Evolutionary conservation across 2,113 vertebrate genomes (phyloP).

Genomic region (Elachura formosa): DNA sequence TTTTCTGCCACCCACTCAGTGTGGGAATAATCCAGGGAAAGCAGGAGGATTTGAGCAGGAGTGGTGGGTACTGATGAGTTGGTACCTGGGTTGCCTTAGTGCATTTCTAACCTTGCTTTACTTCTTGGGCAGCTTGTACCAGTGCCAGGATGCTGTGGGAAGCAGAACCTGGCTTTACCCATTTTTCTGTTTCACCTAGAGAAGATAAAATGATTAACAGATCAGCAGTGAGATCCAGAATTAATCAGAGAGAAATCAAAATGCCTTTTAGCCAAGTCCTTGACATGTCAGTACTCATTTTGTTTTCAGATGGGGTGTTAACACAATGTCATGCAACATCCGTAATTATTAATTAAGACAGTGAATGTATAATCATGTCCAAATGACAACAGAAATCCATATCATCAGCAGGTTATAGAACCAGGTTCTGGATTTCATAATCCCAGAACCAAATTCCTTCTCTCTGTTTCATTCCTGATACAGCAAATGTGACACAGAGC

Average conservation of each 20-base stretch:
- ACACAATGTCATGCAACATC: neutral
- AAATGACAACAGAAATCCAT: neutral
- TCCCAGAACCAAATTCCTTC: neutral
- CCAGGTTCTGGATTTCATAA: conserved; percentile 1
- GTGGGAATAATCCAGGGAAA: neutral
- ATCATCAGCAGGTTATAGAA: neutral
- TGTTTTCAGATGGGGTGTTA: neutral
- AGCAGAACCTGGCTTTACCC: neutral
- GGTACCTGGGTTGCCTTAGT: neutral
- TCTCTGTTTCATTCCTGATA: neutral
- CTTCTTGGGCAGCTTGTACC: neutral
- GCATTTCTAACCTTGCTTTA: neutral
- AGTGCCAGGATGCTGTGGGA: neutral
- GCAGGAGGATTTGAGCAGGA: neutral
- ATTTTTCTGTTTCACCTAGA: neutral
- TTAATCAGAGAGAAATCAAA: conserved; percentile 1
- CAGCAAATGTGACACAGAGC: neutral
- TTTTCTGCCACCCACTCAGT: neutral
- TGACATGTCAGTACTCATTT: neutral
- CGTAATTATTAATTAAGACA: conserved; percentile 16
- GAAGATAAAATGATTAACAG: neutral
- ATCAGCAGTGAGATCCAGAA: neutral
- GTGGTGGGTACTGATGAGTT: neutral
- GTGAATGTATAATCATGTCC: neutral
- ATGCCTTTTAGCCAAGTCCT: neutral